Base-by-base conservation (phyloP, 2,113 vertebrate species). In the Drymodes brunneopygia region DNA sequence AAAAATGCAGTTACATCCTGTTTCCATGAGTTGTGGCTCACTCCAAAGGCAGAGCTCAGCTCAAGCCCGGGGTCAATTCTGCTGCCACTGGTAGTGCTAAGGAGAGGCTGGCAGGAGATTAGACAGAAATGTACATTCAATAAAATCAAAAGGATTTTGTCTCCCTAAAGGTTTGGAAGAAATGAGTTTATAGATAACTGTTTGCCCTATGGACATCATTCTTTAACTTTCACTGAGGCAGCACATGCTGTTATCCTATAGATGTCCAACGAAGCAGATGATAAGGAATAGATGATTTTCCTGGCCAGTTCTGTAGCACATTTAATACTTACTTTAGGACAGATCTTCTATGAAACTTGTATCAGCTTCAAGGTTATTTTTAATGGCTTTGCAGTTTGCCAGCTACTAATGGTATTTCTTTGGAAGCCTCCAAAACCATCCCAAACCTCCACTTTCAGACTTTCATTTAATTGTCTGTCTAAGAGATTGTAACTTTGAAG, bases 111-210 rank as follows among this genome's bases (percentile, higher is more conserved):
- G 45, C 69, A 95, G 93, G 85, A 94, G 92, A 96, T 96, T 95
- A 97, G 85, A 89, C 74, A 95, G 94, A 97, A 97, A 94, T 73
- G 73, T 72, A 80, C 84, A 81, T 97, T 97, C 95, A 93, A 95
- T 96, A 96, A 97, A 97, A 93, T 94, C 92, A 95, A 96, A 88
- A 92, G 94, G 86, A 96, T 94, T 97, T 94, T 96, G 86, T 95
- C 64, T 97, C 95, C 92, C 93, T 93, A 93, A 95, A 96, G 94
- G 48, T 95, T 67, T 91, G 93, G 86, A 75, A 95, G 92, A 97
- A 97, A 97, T 92, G 79, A 92, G 64, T 97, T 97, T 97, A 91
- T 87, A 97, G 97, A 78, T 96, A 97, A 85, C 67, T 89, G 79
- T 87, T 92, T 95, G 96, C 91, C 95, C 92, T 92, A 51, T 44